Conservation (phyloP, 2,888 invertebrate species). For the Orthonevra nobilis region DNA sequence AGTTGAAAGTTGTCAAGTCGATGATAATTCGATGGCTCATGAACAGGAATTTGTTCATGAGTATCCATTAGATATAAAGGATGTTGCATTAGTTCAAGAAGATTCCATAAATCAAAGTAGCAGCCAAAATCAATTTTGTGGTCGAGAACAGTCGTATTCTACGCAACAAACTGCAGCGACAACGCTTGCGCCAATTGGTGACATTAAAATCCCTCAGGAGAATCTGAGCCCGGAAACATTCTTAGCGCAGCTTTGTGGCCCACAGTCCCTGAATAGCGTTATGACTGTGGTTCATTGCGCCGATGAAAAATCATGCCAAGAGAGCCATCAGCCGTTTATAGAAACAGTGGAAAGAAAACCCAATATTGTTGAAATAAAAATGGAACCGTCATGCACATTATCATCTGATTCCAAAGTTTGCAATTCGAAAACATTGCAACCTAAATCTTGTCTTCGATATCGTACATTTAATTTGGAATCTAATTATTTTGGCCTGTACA, state of each 20-base stretch:
- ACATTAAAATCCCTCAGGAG: background rate
- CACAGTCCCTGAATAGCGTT: background rate
- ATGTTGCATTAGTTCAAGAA: constrained; percentile 3
- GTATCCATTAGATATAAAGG: constrained; percentile 54
- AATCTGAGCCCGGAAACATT: constrained; percentile 12
- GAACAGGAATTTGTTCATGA: constrained; percentile 48
- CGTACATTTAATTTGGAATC: constrained; percentile 59
- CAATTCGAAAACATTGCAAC: background rate
- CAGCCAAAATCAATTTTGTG: background rate
- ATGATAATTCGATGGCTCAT: background rate
- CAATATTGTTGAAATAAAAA: background rate
- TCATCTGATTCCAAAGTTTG: too few relatives aligned
- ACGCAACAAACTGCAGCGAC: too few relatives aligned
- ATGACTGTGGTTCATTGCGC: constrained; percentile 47
- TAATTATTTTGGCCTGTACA: constrained; percentile 72
- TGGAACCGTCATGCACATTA: background rate
- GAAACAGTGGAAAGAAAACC: constrained; percentile 32
- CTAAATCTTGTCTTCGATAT: constrained; percentile 35
- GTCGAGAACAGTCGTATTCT: too few relatives aligned
- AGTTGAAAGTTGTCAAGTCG: background rate
- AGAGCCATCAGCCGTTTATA: constrained; percentile 10
- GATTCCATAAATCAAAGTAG: background rate
- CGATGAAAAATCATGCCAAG: background rate
- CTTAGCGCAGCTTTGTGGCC: constrained; percentile 9
- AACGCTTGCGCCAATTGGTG: too few relatives aligned